phyloP scores from a whole-genome alignment of 2,113 vertebrate species.

The Brevimyrus niger region DNA sequence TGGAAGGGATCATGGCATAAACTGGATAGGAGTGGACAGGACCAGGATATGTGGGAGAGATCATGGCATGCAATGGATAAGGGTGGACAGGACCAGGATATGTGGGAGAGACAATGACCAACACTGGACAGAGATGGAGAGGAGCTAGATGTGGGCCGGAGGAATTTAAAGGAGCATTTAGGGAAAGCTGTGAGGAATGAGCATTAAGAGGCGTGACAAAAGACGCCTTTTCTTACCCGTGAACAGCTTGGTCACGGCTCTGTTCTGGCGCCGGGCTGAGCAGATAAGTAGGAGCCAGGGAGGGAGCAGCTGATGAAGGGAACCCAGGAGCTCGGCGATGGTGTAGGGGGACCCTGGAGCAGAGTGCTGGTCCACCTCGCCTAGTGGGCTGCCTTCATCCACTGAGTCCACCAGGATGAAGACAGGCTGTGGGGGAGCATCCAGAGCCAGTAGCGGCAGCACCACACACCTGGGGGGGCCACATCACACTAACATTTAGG shows the following conservation, averaged over 20 bases:
- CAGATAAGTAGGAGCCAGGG: constrained; percentile 73
- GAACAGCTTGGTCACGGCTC: constrained; percentile 73
- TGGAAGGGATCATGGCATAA: neutral
- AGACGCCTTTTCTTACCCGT: constrained; percentile 53
- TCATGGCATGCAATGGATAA: neutral
- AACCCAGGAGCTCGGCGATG: constrained; percentile 68
- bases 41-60: neutral
- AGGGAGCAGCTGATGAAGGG: constrained; percentile 72
- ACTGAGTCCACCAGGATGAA: constrained; percentile 68
- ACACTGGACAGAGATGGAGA: neutral
- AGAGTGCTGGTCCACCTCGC: constrained; percentile 62
- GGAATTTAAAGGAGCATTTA: neutral
- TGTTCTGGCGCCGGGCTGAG: constrained; percentile 72
- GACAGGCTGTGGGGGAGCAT: constrained; percentile 66
- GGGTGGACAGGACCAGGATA: neutral
- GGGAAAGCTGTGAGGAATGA: neutral
- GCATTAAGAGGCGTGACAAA: neutral
- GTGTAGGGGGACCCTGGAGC: constrained; percentile 55
- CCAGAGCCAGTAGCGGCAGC: constrained; percentile 66
- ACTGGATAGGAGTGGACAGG: neutral
- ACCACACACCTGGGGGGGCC: constrained; percentile 61
- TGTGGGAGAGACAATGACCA: neutral
- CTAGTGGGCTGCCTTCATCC: constrained; percentile 63
- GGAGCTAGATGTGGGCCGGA: neutral
- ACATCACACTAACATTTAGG: neutral